Percentiles rank a stretch among this genome's conserved stretches.
These are phyloP conservation scores for Rhagium mordax DNA, from an alignment of 2,888 invertebrate genomes.

Conservation along the genomic window DNA sequence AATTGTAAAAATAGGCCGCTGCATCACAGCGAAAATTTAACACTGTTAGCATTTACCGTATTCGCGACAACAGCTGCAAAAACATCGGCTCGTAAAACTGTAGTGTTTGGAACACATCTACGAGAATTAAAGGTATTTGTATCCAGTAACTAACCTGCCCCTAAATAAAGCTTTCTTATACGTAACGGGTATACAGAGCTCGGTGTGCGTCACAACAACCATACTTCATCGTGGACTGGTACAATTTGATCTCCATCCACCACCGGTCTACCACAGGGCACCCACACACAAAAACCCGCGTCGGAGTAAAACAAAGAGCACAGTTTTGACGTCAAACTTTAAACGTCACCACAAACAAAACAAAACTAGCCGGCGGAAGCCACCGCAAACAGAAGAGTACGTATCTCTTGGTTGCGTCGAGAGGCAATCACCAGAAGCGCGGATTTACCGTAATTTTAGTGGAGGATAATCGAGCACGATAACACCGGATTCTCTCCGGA, in stretches of 20 bases:
- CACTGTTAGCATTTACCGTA: background rate
- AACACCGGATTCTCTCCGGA: slow-evolving; percentile 26
- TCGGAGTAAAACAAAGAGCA: background rate
- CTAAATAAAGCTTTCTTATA: slow-evolving; percentile 56
- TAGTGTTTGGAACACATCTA: no score
- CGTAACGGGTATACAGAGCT: slow-evolving; percentile 62
- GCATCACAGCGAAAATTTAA: no score
- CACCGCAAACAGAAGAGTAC: background rate
- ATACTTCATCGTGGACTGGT: slow-evolving; percentile 54
- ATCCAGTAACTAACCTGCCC: slow-evolving; percentile 57
- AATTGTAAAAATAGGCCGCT: no score
- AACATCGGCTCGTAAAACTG: background rate
- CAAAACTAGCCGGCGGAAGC: slow-evolving; percentile 1
- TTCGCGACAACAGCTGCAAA: background rate
- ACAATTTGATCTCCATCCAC: slow-evolving; percentile 4
- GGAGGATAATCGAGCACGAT: slow-evolving; percentile 27
- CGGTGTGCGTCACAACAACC: slow-evolving; percentile 64
- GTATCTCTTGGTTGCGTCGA: background rate
- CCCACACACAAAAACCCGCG: slow-evolving; percentile 15
- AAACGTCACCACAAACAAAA: background rate
- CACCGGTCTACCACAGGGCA: slow-evolving; percentile 18
- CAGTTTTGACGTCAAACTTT: background rate
- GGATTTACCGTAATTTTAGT: slow-evolving; percentile 44
- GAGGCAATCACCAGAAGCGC: slow-evolving; percentile 40
- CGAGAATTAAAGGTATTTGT: background rate